phyloP scores from a whole-genome alignment of 2,888 invertebrate species.

The Allophyes oxyacanthae region DNA sequence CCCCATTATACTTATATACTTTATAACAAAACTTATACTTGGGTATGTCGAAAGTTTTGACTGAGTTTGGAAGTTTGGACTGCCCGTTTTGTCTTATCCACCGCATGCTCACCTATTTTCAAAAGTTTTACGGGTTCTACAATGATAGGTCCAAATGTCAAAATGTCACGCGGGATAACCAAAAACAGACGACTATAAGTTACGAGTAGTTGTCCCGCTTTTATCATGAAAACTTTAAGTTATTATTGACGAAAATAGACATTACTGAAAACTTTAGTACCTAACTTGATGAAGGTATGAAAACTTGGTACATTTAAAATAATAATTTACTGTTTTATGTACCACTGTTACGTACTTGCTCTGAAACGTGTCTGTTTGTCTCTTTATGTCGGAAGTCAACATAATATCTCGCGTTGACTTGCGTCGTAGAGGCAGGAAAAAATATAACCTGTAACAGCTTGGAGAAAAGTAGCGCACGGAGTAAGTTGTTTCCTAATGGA shows the following conservation, averaged over 20 bases:
- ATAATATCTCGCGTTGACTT: slow-evolving; percentile 24
- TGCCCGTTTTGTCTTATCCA: slow-evolving; percentile 27
- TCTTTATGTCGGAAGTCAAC: slow-evolving; percentile 17
- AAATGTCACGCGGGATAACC: slow-evolving; percentile 29
- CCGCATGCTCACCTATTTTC: slow-evolving; percentile 31
- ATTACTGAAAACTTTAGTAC: slow-evolving; percentile 18
- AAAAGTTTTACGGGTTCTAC: slow-evolving; percentile 30
- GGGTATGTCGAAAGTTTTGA: slow-evolving; percentile 26
- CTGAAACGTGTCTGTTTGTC: slow-evolving; percentile 6
- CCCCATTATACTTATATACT: slow-evolving; percentile 18
- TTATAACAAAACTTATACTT: slow-evolving; percentile 12
- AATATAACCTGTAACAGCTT: slow-evolving; percentile 15
- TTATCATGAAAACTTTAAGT: slow-evolving; percentile 23
- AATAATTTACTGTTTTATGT: slow-evolving; percentile 4
- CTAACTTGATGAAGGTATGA: slow-evolving; percentile 6
- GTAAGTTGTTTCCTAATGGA: slow-evolving; percentile 31
- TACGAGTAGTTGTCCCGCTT: slow-evolving; percentile 1
- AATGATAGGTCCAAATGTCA: slow-evolving; percentile 32
- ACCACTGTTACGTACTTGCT: slow-evolving; percentile 4
- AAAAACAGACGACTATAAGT: slow-evolving; percentile 5
- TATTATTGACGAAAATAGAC: slow-evolving; percentile 18
- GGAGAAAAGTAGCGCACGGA: slow-evolving; percentile 13
- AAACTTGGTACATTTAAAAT: slow-evolving; percentile 25
- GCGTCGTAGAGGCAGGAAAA: slow-evolving; percentile 20
- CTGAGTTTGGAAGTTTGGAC: slow-evolving; percentile 23